Evolutionary conservation across 2,888 invertebrate species (phyloP).

Genomic region (Cepaea hortensis): DNA sequence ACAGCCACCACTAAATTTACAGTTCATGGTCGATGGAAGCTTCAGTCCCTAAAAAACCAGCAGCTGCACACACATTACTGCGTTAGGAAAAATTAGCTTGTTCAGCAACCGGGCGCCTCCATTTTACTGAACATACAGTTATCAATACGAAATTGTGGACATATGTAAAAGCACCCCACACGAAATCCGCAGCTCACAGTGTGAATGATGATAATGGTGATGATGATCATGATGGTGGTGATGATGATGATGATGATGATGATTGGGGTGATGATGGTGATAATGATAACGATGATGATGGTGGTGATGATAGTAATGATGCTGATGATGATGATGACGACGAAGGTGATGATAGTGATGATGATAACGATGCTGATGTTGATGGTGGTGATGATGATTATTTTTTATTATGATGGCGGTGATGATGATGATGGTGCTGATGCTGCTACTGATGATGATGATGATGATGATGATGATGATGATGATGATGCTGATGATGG

Average conservation of each 20-base stretch:
- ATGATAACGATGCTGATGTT: constrained; percentile 49
- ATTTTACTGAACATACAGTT: too few relatives aligned
- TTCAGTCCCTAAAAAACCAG: too few relatives aligned
- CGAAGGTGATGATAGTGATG: constrained; percentile 46
- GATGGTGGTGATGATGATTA: constrained; percentile 44
- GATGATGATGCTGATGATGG: constrained; percentile 48
- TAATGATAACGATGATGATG: not conserved
- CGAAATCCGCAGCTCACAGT: not conserved
- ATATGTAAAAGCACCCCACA: too few relatives aligned
- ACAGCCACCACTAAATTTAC: too few relatives aligned
- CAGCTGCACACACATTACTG: too few relatives aligned
- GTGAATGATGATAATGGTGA: constrained; percentile 36
- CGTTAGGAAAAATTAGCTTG: too few relatives aligned
- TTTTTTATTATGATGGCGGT: constrained; percentile 42
- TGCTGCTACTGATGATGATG: constrained; percentile 22
- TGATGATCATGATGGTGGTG: not conserved
- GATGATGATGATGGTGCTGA: constrained; percentile 44
- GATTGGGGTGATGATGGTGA: not conserved
- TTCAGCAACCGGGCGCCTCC: too few relatives aligned
- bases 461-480: constrained; percentile 43
- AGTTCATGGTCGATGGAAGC: too few relatives aligned
- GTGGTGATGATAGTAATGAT: not conserved
- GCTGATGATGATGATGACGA: not conserved
- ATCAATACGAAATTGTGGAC: too few relatives aligned
- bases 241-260: not conserved